Base-by-base conservation (phyloP, 2,888 invertebrate genomes). In the Mechanitis messenoides region DNA sequence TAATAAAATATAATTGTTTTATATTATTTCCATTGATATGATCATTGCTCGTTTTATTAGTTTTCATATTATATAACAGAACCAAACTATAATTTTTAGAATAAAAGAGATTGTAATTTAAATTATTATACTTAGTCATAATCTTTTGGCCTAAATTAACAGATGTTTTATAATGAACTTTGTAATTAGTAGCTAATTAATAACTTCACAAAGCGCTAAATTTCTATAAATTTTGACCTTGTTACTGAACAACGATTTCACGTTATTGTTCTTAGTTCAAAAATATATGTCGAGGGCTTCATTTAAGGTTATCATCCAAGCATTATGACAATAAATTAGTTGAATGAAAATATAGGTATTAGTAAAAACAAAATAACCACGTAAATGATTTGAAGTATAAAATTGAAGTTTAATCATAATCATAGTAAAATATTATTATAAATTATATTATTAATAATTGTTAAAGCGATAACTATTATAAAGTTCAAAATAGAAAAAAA, bases 211-310 rank as follows among this genome's bases (percentile, higher is more conserved):
- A 73, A 73, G 74, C 82, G 79, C 79, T 80, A 81, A 83, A 83
- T 81, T 82, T 80, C 76, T 79, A 81, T 76, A 72, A 74, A 76
- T 78, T 72, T 69, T 76, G 79, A 68, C 89, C 88, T 88, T 85
- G 87, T 78, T 78, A 81, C 75, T 74, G 77, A 80, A 84, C 73
- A 78, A 74, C 84, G 87, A 87, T 90, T 89, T 88, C 89, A 87
- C 89, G 87, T 84, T 77, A 83, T 87, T 88, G 86, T 87, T 87
- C 83, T 84, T 81, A 81, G 75, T 77, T 73, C 77, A 69, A 79
- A 86, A 89, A 89, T 88, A 88, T 89, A 77, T 90, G 89, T 90
- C 89, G 89, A 89, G 89, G 89, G 89, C 89, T 88, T 65, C 61
- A 73, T 61, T 77, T 83, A 84, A 88, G 88, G 87, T 87, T 87